phyloP scores from a whole-genome alignment of 2,888 invertebrate genomes.

The Pedicia rivosa region DNA sequence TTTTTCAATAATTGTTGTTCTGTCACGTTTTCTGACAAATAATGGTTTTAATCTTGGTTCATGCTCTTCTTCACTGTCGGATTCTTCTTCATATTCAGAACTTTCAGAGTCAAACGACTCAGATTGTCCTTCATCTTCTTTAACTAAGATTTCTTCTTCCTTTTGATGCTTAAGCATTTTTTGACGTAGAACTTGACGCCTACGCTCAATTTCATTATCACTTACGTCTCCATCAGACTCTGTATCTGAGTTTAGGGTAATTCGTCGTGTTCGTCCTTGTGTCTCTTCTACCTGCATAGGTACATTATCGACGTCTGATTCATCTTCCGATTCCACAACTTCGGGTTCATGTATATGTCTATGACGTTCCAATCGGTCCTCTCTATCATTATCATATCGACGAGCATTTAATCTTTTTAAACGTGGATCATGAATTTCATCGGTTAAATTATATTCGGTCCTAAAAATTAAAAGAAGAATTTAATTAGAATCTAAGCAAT shows the following conservation, averaged over 20 bases:
- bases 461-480: too few relatives aligned
- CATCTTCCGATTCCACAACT: conserved; percentile 37
- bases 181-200: conserved; percentile 51
- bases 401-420: conserved; percentile 47
- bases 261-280: conserved; percentile 25
- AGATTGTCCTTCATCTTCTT: conserved; percentile 42
- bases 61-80: conserved; percentile 81
- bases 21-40: conserved; percentile 82
- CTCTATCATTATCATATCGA: conserved; percentile 29
- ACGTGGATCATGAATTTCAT: conserved; percentile 65
- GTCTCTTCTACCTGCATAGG: conserved; percentile 23
- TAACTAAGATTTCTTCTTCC: conserved; percentile 41
- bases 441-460: conserved; percentile 9
- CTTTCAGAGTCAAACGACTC: conserved; percentile 52
- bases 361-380: conserved; percentile 36
- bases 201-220: conserved; percentile 68
- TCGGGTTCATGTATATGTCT: conserved; percentile 52
- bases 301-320: conserved; percentile 33
- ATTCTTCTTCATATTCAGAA: conserved; percentile 65
- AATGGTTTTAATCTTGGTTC: conserved; percentile 88
- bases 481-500: too few relatives aligned
- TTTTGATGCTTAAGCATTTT: conserved; percentile 53
- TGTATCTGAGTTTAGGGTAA: conserved; percentile 30
- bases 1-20: conserved; percentile 89
- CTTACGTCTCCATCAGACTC: conserved; percentile 75